Evolutionary conservation across 2,888 invertebrate genomes (phyloP), one percentile per base, ranked within the genome.

Genomic region (Lasioglossum pauxillum): DNA sequence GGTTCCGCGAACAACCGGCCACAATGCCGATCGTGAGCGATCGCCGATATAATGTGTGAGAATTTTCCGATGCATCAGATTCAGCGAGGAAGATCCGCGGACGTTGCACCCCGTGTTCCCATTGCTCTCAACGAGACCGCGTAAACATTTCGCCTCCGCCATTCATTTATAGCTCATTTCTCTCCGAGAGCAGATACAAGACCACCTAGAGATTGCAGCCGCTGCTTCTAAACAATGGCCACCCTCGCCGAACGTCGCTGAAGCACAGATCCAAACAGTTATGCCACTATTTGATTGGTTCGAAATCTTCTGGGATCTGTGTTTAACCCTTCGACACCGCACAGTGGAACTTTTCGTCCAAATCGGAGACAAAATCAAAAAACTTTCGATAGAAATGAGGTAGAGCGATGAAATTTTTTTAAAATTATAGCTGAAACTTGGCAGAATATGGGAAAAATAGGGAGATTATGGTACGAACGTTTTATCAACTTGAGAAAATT

Each of bases 1-100:
- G 84, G 84, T 90, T 88, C 85, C 85, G 82, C 84, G 87, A 84
- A 82, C 74, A 73, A 31, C 77, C 38, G 57, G 81, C 79, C 41
- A 73, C 78, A 80, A 83, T 78, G 60, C 69, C 80, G 75, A 73
- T 82, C 85, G 85, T 79, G 86, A 82, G 69, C 79, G 82, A 85
- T 86, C 77, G 82, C 16, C 16, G 76, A 85, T 79, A 75, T 60
- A 82, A 82, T 69, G 78, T 79, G 82, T 77, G 79, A 77, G 81
- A 78, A 89, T 83, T 71, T 73, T 23, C 77, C 75, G 77, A 78
- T 71, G 78, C 69, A 57, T 74, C 72, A 80, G 85, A 89, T 89
- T 82, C 78, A 5, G 5, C 57, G n/a, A 10, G n/a, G n/a, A 57
- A 57, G 57, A 57, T 12, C 46, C 64, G 49, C 35, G 73, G 71